A percentile compares a stretch with the other conserved stretches of the same genome.
phyloP scores from a whole-genome alignment of 2,888 invertebrate species.

The Dicranocentrus wangi region DNA sequence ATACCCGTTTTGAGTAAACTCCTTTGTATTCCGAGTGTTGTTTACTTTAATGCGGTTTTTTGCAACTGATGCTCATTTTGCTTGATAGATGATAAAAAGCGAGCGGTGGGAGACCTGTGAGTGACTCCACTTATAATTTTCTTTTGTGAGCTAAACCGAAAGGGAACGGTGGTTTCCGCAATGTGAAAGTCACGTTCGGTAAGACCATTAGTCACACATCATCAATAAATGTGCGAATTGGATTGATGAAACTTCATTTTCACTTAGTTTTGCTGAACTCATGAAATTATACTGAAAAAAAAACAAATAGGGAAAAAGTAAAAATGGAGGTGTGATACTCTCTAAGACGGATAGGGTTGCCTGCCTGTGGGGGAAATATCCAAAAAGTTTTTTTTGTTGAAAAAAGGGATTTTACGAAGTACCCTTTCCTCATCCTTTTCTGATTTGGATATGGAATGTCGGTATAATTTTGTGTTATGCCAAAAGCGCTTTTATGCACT shows the following conservation, averaged over 20 bases:
- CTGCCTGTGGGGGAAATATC: no score
- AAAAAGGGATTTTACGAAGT: no score
- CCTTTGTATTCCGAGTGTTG: background rate
- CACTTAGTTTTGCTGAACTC: background rate
- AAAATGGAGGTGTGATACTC: no score
- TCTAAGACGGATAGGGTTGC: no score
- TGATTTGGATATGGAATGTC: no score
- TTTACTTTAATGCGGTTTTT: conserved; percentile 8
- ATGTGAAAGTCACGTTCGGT: background rate
- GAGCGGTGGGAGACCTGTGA: background rate
- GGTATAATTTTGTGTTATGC: no score
- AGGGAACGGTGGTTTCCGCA: no score
- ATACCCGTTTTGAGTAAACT: background rate
- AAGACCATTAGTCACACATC: conserved; percentile 4
- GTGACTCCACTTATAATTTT: background rate
- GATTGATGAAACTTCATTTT: conserved; percentile 7
- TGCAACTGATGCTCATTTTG: background rate
- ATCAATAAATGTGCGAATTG: conserved; percentile 3
- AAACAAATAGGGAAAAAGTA: no score
- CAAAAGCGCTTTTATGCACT: no score
- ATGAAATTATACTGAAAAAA: no score
- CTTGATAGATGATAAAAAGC: conserved; percentile 1
- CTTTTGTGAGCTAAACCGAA: background rate
- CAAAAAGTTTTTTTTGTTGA: no score
- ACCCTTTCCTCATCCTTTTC: no score